Evolutionary conservation across 2,888 invertebrate species (phyloP).

Genomic region (Bruchidius siliquastri): DNA sequence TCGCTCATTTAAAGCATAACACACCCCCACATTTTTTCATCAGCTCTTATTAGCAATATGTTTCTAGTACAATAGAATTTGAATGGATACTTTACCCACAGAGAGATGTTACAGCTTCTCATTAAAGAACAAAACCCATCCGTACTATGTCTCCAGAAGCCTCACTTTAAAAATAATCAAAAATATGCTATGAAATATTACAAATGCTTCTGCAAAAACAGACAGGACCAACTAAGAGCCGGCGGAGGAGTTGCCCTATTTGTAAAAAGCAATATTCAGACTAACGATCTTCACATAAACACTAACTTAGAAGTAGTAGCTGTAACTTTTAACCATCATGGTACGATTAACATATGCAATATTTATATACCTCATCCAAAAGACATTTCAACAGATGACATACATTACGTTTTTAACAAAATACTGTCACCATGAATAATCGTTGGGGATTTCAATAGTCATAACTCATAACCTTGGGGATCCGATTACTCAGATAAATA

Average conservation of each 20-base stretch:
- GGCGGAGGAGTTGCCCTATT: not conserved
- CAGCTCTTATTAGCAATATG: no score
- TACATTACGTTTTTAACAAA: not conserved
- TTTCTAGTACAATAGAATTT: not conserved
- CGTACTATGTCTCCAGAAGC: not conserved
- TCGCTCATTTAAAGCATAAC: no score
- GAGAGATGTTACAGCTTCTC: not conserved
- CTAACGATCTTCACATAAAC: not conserved
- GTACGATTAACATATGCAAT: not conserved
- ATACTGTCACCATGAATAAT: not conserved
- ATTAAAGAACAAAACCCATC: not conserved
- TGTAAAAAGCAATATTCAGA: not conserved
- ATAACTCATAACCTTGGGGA: conserved; percentile 1
- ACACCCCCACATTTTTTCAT: no score
- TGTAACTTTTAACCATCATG: not conserved
- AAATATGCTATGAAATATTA: not conserved
- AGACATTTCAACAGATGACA: no score
- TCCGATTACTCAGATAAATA: not conserved
- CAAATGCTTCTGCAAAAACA: not conserved
- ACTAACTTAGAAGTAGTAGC: not conserved
- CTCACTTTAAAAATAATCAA: not conserved
- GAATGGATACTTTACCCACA: no score
- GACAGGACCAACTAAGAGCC: not conserved
- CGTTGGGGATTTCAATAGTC: conserved; percentile 1
- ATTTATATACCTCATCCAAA: not conserved